A percentile compares a stretch with the other conserved stretches of the same genome.
These are phyloP conservation scores for Blennius ocellaris DNA, from an alignment of 2,113 vertebrate species.

Conservation along the genomic window DNA sequence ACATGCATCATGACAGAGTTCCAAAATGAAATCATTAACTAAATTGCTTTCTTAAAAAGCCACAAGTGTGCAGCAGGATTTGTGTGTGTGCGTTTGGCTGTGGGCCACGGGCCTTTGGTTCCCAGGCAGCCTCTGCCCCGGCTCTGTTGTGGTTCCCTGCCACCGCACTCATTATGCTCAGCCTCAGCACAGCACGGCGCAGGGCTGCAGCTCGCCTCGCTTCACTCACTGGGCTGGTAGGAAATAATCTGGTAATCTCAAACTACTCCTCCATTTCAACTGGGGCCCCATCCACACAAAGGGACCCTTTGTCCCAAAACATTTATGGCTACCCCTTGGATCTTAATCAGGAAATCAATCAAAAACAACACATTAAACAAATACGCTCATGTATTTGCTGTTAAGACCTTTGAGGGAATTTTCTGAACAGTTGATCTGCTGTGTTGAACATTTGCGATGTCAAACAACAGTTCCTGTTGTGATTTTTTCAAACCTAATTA, in stretches of 20 bases:
- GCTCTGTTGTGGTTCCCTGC: conserved; percentile 84
- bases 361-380: conserved; percentile 74
- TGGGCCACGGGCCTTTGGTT: conserved; percentile 76
- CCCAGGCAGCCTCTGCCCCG: conserved; percentile 73
- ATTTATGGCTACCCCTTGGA: conserved; percentile 55
- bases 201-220: conserved; percentile 63
- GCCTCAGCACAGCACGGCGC: conserved; percentile 69
- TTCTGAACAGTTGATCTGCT: conserved; percentile 1
- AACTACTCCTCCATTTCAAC: conserved; percentile 76
- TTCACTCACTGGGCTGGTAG: conserved; percentile 68
- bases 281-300: conserved; percentile 69
- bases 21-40: conserved; percentile 85
- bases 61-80: conserved; percentile 77
- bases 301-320: conserved; percentile 68
- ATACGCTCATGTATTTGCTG: conserved; percentile 57
- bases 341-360: conserved; percentile 75
- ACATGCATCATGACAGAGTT: conserved; percentile 77
- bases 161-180: conserved; percentile 81
- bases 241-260: conserved; percentile 85
- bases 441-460: conserved; percentile 12
- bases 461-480: conserved; percentile 28
- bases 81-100: conserved; percentile 78
- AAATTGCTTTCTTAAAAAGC: conserved; percentile 83
- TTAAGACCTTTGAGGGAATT: conserved; percentile 23
- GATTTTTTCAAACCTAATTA: conserved; percentile 13